phyloP scores from a whole-genome alignment of 2,888 invertebrate genomes.

The Nemoura dubitans region DNA sequence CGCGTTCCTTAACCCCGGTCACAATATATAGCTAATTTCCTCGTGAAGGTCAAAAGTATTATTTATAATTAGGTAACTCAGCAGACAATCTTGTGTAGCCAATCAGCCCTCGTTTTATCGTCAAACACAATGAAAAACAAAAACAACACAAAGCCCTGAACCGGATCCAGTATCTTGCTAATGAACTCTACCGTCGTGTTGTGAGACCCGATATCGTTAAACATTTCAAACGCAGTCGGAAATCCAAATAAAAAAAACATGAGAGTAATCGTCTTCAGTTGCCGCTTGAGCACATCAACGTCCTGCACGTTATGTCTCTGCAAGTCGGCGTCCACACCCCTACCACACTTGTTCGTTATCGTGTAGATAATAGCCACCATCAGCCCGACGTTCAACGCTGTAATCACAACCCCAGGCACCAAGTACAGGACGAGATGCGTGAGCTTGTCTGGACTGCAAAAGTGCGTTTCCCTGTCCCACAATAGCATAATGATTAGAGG shows the following conservation, averaged over 20 bases:
- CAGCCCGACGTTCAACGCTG: not conserved
- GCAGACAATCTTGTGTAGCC: not conserved
- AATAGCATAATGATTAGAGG: not conserved
- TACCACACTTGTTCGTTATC: not conserved
- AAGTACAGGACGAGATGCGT: not conserved
- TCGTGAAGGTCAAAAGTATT: too few species aligned
- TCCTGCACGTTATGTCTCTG: not conserved
- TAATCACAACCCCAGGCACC: not conserved
- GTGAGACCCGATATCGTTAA: not conserved
- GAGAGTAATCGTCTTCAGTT: not conserved
- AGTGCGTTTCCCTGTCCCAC: not conserved
- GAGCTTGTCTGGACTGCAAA: not conserved
- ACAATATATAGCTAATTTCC: too few species aligned
- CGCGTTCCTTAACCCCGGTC: too few species aligned
- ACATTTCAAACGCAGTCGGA: conserved; percentile 14
- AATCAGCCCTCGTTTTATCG: not conserved
- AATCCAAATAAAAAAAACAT: not conserved
- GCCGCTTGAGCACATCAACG: not conserved
- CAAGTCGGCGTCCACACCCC: not conserved
- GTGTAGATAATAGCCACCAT: not conserved
- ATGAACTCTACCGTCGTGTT: not conserved
- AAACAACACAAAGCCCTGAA: conserved; percentile 17
- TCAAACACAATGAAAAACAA: not conserved
- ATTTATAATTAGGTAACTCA: too few species aligned
- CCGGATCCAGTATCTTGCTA: not conserved